A percentile compares a stretch with the other conserved stretches of the same genome.
Conservation (phyloP, 2,797 vertebrate species). For the Melanotaenia nigrans region DNA sequence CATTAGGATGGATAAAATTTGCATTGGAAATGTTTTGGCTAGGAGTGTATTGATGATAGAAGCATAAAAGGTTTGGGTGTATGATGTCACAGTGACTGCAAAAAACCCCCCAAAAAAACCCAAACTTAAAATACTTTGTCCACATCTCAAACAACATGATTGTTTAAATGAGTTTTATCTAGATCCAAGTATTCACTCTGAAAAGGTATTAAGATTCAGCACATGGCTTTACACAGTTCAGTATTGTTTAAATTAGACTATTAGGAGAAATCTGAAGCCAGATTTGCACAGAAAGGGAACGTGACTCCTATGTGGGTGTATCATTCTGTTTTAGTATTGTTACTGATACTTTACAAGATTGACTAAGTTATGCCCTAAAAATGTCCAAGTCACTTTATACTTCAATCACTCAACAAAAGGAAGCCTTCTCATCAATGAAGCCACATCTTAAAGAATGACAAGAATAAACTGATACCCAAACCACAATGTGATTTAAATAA, state of each 20-base stretch:
- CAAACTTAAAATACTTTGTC: neutral
- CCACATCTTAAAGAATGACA: neutral
- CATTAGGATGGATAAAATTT: neutral
- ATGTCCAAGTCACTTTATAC: slow-evolving; percentile 40
- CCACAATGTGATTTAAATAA: neutral
- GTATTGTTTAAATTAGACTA: neutral
- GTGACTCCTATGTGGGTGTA: neutral
- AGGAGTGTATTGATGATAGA: neutral
- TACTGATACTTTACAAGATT: slow-evolving; percentile 8
- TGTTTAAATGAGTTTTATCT: neutral
- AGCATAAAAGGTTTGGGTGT: neutral
- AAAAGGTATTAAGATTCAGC: neutral
- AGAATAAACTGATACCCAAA: slow-evolving; percentile 5
- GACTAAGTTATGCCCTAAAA: slow-evolving; percentile 35
- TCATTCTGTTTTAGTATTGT: slow-evolving; percentile 6
- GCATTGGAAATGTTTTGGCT: neutral
- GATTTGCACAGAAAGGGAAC: neutral
- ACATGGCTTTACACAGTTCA: neutral
- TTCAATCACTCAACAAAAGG: slow-evolving; percentile 37
- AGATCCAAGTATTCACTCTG: neutral
- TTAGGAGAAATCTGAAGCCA: neutral
- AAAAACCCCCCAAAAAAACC: no score
- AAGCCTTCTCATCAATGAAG: slow-evolving; percentile 19
- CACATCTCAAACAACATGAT: neutral
- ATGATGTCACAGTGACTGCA: no score